Base-by-base conservation (phyloP, 2,113 vertebrate species). In the Pygathrix nemaeus region DNA sequence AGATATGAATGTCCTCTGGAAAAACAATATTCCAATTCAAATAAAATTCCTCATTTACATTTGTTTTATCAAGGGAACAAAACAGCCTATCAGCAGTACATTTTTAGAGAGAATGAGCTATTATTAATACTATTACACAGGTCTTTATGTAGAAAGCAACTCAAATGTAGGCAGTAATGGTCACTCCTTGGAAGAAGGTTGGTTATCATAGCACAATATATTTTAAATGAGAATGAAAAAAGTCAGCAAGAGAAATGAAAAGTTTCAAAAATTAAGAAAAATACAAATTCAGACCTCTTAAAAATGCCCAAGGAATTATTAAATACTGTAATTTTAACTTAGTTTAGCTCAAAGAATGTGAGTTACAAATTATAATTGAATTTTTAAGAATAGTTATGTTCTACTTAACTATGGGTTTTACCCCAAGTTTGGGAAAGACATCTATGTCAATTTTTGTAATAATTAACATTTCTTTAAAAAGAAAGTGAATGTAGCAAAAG, bases 61-160 rank as follows among this genome's bases (percentile, higher is more conserved):
- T 43, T 96, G 61, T 84, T 96, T 93, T 80, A 97, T 75, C 76
- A 92, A 78, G 40, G 72, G 30, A 95, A 94, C 57, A 97, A 95
- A 96, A 88, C 4, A 84, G n/a, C 57, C n/a, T 83, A 85, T 61
- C 17, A 85, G 32, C 8, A 89, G 43, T 92, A 75, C 81, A 93
- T 80, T 96, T 87, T 87, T 52, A 90, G 55, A 95, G 16, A 83
- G 38, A 96, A 95, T 50, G 10, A 89, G 25, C 45, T 95, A 16
- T 45, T 52, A 88, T 35, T n/a, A 68, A 35, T 52, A 78, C 61
- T 32, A 59, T 81, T 75, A 61, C 25, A 87, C 7, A 96, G 55
- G 82, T 10, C n/a, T 88, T 83, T 82, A 86, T n/a, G n/a, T 52
- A 94, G 45, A 79, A 59, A 90, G 40, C 50, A 93, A 85, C 72